Percentiles rank a stretch among this genome's conserved stretches.
Evolutionary conservation across 1,140 invertebrate genomes (phyloP).

Genomic region (Hormaphis cornu): DNA sequence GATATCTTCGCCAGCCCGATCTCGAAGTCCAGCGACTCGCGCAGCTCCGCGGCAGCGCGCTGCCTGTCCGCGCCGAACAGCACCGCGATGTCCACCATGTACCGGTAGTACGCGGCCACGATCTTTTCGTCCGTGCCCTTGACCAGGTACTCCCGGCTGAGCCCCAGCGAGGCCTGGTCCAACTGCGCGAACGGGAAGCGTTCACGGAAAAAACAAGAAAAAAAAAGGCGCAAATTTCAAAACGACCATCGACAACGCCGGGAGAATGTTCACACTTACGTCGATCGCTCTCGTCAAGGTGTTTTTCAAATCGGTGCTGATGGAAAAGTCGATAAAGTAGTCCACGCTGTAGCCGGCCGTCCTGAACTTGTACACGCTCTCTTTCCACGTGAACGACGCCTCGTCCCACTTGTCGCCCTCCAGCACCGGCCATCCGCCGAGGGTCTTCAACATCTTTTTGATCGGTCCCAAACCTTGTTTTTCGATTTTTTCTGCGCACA

Average conservation of each 20-base stretch:
- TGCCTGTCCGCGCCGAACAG: constrained; percentile 70
- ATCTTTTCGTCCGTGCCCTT: constrained; percentile 71
- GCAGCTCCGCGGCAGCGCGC: constrained; percentile 62
- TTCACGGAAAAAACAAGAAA: constrained; percentile 18
- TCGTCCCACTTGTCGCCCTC: constrained; percentile 65
- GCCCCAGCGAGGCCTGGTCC: constrained; percentile 81
- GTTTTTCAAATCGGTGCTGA: constrained; percentile 84
- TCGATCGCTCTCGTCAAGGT: constrained; percentile 74
- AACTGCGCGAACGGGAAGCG: too few relatives aligned
- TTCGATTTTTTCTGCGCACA: constrained; percentile 56
- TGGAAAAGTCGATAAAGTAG: constrained; percentile 86
- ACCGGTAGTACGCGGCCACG: constrained; percentile 67
- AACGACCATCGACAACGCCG: not conserved
- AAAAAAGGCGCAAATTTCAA: not conserved
- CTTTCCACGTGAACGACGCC: constrained; percentile 65
- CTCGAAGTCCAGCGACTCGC: constrained; percentile 81
- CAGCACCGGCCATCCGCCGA: constrained; percentile 86
- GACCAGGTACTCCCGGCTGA: constrained; percentile 79
- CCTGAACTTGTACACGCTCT: constrained; percentile 71
- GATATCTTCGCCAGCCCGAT: constrained; percentile 90
- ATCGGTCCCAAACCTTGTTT: constrained; percentile 60
- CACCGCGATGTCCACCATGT: constrained; percentile 78
- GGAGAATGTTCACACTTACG: constrained; percentile 54
- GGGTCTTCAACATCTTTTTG: constrained; percentile 55
- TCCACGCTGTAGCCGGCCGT: constrained; percentile 73